Evolutionary conservation across 2,113 vertebrate genomes (phyloP).

Genomic region (Leiothrix lutea): DNA sequence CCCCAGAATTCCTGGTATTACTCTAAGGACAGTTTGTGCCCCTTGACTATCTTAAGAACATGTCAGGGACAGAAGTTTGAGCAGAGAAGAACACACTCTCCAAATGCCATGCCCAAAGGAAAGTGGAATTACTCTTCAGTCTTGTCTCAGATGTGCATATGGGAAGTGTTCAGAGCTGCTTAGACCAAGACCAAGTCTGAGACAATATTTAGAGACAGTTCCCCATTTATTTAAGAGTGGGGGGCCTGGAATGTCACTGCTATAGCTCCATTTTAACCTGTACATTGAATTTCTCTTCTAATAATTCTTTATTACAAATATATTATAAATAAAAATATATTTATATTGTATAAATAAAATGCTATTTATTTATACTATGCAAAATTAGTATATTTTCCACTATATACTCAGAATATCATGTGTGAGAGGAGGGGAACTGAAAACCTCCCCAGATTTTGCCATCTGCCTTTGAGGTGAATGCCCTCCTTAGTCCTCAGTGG

Average conservation of each 20-base stretch:
- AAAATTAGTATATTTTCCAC: no score
- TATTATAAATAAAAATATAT: no score
- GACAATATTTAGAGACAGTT: neutral
- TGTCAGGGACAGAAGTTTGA: neutral
- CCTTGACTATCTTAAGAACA: neutral
- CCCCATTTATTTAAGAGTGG: neutral
- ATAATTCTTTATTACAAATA: no score
- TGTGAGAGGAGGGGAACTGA: neutral
- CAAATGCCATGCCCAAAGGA: neutral
- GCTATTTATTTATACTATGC: no score
- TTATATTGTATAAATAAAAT: no score
- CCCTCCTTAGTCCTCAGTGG: rapidly evolving
- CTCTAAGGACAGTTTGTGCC: neutral
- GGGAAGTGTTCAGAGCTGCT: neutral
- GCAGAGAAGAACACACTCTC: neutral
- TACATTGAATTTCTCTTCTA: neutral
- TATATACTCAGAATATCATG: rapidly evolving
- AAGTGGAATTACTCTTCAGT: neutral
- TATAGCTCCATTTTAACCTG: neutral
- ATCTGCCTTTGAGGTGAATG: neutral
- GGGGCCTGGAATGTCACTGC: rapidly evolving
- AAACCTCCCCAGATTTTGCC: neutral
- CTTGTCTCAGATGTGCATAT: neutral
- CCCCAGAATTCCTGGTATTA: neutral
- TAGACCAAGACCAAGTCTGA: neutral